These are phyloP conservation scores for Enhydra lutris DNA, from an alignment of 2,113 vertebrate species.

Conservation along the genomic window DNA sequence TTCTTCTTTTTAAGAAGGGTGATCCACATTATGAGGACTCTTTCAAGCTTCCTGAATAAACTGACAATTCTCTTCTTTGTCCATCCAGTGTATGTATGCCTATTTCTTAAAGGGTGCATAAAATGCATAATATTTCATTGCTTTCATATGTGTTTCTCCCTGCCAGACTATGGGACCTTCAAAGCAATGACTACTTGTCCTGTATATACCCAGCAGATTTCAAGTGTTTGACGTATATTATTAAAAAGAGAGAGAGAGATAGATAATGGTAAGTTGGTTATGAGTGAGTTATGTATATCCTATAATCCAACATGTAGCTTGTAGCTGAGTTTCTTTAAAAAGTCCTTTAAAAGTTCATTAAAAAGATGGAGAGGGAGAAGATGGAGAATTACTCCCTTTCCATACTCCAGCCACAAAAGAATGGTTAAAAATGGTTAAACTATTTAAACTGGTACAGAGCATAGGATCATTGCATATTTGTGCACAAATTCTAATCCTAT, in stretches of 20 bases:
- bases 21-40: background rate
- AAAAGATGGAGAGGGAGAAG: background rate
- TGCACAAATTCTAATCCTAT: background rate
- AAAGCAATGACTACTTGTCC: background rate
- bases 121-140: background rate
- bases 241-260: background rate
- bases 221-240: background rate
- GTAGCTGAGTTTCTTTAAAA: background rate
- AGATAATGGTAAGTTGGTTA: background rate
- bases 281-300: background rate
- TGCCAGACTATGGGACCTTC: background rate
- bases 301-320: background rate
- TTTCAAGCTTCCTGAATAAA: background rate
- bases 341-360: background rate
- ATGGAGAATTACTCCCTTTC: background rate
- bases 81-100: accelerated
- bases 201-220: background rate
- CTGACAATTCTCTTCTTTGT: background rate
- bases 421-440: background rate
- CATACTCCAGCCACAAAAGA: background rate
- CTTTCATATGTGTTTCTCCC: background rate
- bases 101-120: background rate
- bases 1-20: background rate
- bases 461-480: background rate
- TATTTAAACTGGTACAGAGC: background rate